Base-by-base conservation (phyloP, 2,888 invertebrate genomes). In the Mesochorus sp. region DNA sequence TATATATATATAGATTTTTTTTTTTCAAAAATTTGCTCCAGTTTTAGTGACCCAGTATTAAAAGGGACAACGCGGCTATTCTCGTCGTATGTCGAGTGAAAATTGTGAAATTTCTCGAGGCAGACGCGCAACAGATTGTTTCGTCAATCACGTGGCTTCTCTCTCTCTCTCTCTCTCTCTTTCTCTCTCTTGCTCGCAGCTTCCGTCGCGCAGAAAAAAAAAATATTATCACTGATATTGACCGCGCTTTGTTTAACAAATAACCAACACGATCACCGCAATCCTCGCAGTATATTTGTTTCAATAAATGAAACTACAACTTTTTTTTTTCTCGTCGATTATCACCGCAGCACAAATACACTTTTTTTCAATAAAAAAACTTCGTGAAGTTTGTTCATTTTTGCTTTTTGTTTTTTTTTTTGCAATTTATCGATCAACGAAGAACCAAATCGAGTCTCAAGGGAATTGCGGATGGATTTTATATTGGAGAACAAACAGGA, bases 61-160 rank as follows among this genome's bases (percentile, higher is more conserved):
- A 51, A 51, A 17, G 34, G 12, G 5, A 4, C 1, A 14, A 10
- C 5, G 44, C n/a, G n/a, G 12, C 21, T 44, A 55, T 57, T 57
- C 31, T 12, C 10, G 53, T 53, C 66, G 51, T 6, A 17, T 49
- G 26, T 14, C 26, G 24, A 3, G 31, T 24, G 34, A n/a, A 47
- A 64, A 59, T 17, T 17, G 47, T 21, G 59, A 37, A 59, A 59
- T 70, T 59, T 26, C 59, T 59, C 59, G 17, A 14, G 26, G 21
- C 24, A 59, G 57, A 49, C 47, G n/a, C n/a, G 70, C 70, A 70
- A 70, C 70, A 70, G 70, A 70, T 70, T 57, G 70, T 70, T 70
- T 37, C 70, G 59, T 37, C 34, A 26, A 47, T 47, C 57, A 12
- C 34, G n/a, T n/a, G n/a, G n/a, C n/a, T n/a, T n/a, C n/a, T 12